A percentile compares a stretch with the other conserved stretches of the same genome.
Evolutionary conservation across 2,888 invertebrate genomes (phyloP).

Genomic region (Girardia tigrina): DNA sequence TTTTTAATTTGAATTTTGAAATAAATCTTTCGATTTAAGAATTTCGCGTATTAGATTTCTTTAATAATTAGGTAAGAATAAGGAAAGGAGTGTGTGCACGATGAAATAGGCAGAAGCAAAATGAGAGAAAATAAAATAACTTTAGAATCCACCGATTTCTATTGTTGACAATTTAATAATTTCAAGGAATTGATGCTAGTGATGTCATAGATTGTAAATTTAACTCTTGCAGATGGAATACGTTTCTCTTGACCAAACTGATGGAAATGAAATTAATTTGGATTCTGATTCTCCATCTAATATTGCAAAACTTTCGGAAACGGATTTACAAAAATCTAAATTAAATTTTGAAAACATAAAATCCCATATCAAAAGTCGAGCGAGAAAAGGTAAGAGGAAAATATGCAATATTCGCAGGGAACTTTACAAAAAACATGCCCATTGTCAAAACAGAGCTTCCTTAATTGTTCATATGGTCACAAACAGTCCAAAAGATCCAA

Average conservation of each 20-base stretch:
- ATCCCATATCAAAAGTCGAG: background rate
- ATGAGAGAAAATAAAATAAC: conserved; percentile 17
- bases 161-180: background rate
- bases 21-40: too few relatives aligned
- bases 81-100: background rate
- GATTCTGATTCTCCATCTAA: background rate
- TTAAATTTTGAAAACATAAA: conserved; percentile 18
- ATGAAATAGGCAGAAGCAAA: conserved; percentile 20
- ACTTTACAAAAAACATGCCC: background rate
- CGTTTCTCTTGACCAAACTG: conserved; percentile 13
- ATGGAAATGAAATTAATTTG: background rate
- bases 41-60: too few relatives aligned
- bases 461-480: conserved; percentile 2
- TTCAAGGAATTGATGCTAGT: background rate
- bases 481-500: conserved; percentile 42
- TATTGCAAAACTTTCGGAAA: background rate
- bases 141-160: background rate
- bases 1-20: too few relatives aligned
- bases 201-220: background rate
- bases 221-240: background rate
- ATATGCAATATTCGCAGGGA: background rate
- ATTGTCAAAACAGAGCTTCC: conserved; percentile 18
- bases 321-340: background rate
- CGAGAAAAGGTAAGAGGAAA: background rate
- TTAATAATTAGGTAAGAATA: background rate